Base-by-base conservation (phyloP, 1,140 invertebrate species). In the Drosophila lini region DNA sequence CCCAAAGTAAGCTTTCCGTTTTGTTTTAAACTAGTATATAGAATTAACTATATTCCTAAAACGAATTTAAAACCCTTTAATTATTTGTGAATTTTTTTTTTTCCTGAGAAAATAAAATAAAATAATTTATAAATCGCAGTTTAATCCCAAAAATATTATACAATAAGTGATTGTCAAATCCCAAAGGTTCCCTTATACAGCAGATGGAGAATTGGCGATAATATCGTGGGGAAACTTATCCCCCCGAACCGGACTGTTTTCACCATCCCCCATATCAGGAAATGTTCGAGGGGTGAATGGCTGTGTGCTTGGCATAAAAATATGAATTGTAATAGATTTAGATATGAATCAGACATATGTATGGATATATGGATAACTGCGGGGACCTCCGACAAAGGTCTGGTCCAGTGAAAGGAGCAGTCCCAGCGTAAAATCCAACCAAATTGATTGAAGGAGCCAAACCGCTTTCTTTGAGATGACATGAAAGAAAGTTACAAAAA, bases 251-350 rank as follows among this genome's bases (percentile, higher is more conserved):
- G 53, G n/a, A 59, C 52, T 73, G 63, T 69, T 32, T 13, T 31
- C 15, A 32, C 44, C 52, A 19, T 31, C 32, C 11, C 19, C 6
- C 8, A 42, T 36, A 53, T 58, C 62, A 36, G 5, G 11, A 47
- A 22, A 31, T 28, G 6, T 22, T 10, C 19, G 16, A 16, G 10
- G 28, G 52, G 31, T 59, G 68, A 56, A 56, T 59, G 42, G 38
- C 52, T 62, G 61, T 77, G 77, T 73, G 67, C 60, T 13, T 40
- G 67, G 78, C 78, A 89, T 89, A 89, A 79, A 78, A 89, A 85
- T 85, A 90, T 84, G 84, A 89, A 81, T 90, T 84, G 70, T 90
- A 84, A 84, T 89, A 75, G 85, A 78, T 79, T 89, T 76, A 78
- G 84, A 89, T 90, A 74, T 63, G 85, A 82, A 89, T 89, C 84